Evolutionary conservation across 1,140 invertebrate genomes (phyloP).

Genomic region (Nylanderia fulva): DNA sequence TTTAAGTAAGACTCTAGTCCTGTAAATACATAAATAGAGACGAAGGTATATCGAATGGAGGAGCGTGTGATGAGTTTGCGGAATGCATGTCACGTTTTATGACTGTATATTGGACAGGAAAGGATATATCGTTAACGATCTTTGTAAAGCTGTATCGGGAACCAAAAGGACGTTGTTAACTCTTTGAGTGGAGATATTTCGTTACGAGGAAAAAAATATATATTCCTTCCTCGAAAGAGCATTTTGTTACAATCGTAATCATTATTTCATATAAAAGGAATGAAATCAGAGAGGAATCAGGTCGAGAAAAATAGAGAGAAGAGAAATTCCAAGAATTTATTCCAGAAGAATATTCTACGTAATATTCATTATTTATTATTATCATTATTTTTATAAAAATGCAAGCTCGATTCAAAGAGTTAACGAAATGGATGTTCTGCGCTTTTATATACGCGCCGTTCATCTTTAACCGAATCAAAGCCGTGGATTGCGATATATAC

Average conservation of each 20-base stretch:
- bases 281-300: neutral
- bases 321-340: neutral
- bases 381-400: neutral
- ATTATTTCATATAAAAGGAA: conserved; percentile 1
- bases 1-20: conserved; percentile 77
- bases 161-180: conserved; percentile 2
- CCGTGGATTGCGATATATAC: conserved; percentile 8
- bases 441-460: neutral
- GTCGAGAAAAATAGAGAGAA: neutral
- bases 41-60: conserved; percentile 29
- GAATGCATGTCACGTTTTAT: neutral
- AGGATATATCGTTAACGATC: neutral
- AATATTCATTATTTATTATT: neutral
- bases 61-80: conserved; percentile 5
- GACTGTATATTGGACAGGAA: conserved; percentile 5
- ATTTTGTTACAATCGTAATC: neutral
- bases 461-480: neutral
- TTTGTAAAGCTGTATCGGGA: neutral
- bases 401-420: neutral
- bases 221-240: neutral
- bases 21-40: conserved; percentile 76
- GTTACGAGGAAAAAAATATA: neutral
- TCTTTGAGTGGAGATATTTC: neutral
- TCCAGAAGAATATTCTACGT: neutral
- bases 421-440: neutral